Conservation (phyloP, 2,888 invertebrate genomes). For the Phragmatobia fuliginosa region DNA sequence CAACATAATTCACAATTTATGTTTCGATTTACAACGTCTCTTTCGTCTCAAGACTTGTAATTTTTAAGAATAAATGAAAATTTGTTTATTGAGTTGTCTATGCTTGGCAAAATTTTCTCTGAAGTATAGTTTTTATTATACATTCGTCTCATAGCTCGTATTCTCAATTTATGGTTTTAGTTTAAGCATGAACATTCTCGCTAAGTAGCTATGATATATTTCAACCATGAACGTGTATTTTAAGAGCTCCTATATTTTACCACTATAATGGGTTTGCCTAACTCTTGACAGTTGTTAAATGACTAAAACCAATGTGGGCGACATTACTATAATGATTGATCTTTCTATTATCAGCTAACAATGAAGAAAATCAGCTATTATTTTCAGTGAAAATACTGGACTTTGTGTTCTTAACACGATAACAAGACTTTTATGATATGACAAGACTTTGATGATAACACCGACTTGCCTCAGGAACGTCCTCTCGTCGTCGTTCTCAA, state of each 20-base stretch:
- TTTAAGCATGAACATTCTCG: neutral
- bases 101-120: neutral
- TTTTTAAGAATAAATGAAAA: neutral
- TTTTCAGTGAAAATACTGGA: slow-evolving; percentile 24
- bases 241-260: slow-evolving; percentile 24
- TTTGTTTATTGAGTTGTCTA: neutral
- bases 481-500: too few relatives aligned
- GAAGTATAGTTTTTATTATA: neutral
- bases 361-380: slow-evolving; percentile 46
- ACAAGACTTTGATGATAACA: too few relatives aligned
- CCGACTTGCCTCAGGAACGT: too few relatives aligned
- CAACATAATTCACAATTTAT: slow-evolving; percentile 12
- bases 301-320: slow-evolving; percentile 63
- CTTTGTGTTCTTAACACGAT: neutral
- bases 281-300: slow-evolving; percentile 62
- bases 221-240: slow-evolving; percentile 1
- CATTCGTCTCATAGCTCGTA: neutral
- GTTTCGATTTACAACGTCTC: slow-evolving; percentile 5
- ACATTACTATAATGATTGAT: slow-evolving; percentile 59
- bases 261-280: slow-evolving; percentile 35
- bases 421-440: too few relatives aligned
- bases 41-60: slow-evolving; percentile 4
- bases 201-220: slow-evolving; percentile 1
- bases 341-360: slow-evolving; percentile 55
- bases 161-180: neutral